Percentiles rank a stretch among this genome's conserved stretches.
Conservation (phyloP, 2,888 invertebrate genomes). For the Nephrotoma appendiculata region DNA sequence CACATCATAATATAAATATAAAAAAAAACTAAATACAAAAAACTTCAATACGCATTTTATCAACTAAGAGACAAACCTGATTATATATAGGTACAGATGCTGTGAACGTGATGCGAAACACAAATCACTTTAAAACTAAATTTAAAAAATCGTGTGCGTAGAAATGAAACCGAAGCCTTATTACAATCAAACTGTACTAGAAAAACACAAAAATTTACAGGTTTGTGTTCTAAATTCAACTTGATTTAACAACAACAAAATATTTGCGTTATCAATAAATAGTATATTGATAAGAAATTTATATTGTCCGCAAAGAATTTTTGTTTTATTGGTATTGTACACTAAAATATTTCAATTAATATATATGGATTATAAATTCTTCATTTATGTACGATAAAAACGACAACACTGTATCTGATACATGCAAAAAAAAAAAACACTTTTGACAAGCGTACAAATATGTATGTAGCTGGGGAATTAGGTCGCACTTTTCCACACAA, state of each 20-base stretch:
- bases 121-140: not conserved
- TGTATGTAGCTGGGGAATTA: not conserved
- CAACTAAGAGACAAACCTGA: not conserved
- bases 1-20: not conserved
- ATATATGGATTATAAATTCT: not conserved
- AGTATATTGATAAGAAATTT: not conserved
- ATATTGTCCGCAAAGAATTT: not conserved
- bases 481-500: not conserved
- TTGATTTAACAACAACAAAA: not conserved
- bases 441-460: not conserved
- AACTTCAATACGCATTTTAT: not conserved
- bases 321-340: not conserved
- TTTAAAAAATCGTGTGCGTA: not conserved
- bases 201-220: not conserved
- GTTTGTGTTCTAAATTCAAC: not conserved
- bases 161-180: not conserved
- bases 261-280: not conserved
- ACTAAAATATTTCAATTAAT: not conserved
- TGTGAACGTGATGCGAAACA: not conserved
- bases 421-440: not conserved
- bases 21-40: not conserved
- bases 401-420: not conserved
- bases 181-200: not conserved
- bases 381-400: not conserved
- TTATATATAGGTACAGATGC: not conserved